phyloP scores from a whole-genome alignment of 1,140 invertebrate species.

The Musca vetustissima region DNA sequence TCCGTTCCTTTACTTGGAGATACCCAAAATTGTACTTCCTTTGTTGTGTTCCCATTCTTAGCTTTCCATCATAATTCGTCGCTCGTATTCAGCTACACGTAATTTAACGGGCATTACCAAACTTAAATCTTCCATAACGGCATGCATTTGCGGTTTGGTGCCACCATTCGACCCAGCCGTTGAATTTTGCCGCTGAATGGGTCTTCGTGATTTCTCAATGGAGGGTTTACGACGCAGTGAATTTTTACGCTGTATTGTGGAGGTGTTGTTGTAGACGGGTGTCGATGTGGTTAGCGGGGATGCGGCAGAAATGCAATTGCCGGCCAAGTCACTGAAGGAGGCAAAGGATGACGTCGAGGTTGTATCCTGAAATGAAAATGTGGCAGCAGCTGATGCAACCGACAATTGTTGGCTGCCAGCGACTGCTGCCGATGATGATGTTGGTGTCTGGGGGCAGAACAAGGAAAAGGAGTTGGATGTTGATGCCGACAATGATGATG shows the following conservation, averaged over 20 bases:
- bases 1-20: too few species aligned
- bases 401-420: neutral
- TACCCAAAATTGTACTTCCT: too few species aligned
- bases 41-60: neutral
- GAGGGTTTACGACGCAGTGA: conserved; percentile 46
- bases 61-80: conserved; percentile 44
- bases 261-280: too few species aligned
- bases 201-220: conserved; percentile 41
- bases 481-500: neutral
- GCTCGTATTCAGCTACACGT: conserved; percentile 49
- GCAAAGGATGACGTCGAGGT: conserved; percentile 30
- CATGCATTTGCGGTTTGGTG: conserved; percentile 42
- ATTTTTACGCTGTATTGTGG: conserved; percentile 35
- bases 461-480: neutral
- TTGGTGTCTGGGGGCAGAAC: too few species aligned
- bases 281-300: neutral
- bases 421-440: too few species aligned
- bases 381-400: neutral
- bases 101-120: conserved; percentile 46
- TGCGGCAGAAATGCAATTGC: conserved; percentile 25
- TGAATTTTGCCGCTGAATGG: conserved; percentile 41
- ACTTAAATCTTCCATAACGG: conserved; percentile 49
- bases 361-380: neutral
- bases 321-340: conserved; percentile 31
- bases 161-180: neutral